A percentile compares a stretch with the other conserved stretches of the same genome.
Evolutionary conservation across 2,797 vertebrate genomes (phyloP).

Genomic region (Pogonophryne albipinna): DNA sequence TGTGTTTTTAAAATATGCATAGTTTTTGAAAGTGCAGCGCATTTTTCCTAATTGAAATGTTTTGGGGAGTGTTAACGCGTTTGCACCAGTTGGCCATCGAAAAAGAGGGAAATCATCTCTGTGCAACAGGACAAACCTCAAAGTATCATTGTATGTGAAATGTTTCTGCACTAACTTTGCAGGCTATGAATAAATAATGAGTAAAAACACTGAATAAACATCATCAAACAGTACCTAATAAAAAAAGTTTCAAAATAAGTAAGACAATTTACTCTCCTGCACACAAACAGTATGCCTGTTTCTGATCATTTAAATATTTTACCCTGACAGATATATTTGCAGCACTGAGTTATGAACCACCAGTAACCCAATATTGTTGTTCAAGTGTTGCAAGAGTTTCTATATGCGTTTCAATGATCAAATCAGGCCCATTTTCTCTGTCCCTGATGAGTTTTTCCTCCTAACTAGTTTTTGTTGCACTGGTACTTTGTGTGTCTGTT

Average conservation of each 20-base stretch:
- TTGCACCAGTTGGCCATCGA: no score
- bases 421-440: constrained; percentile 38
- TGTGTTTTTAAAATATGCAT: no score
- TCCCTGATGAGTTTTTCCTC: constrained; percentile 48
- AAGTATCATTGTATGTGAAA: background rate
- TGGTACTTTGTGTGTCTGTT: constrained; percentile 48
- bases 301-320: constrained; percentile 20
- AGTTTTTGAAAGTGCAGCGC: no score
- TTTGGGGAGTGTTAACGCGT: no score
- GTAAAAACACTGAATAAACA: constrained; percentile 28
- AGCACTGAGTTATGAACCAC: constrained; percentile 12
- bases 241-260: constrained; percentile 19
- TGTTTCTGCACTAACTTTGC: background rate
- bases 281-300: background rate
- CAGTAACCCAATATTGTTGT: constrained; percentile 5
- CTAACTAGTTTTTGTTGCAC: constrained; percentile 54
- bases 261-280: background rate
- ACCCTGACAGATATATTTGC: constrained; percentile 27
- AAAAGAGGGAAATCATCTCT: background rate
- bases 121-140: background rate
- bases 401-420: constrained; percentile 43
- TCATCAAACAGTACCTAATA: background rate
- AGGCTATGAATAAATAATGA: constrained; percentile 42
- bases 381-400: background rate
- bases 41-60: no score